Base-by-base conservation (phyloP, 1,140 invertebrate species). In the Trachymyrmex cornetzi region DNA sequence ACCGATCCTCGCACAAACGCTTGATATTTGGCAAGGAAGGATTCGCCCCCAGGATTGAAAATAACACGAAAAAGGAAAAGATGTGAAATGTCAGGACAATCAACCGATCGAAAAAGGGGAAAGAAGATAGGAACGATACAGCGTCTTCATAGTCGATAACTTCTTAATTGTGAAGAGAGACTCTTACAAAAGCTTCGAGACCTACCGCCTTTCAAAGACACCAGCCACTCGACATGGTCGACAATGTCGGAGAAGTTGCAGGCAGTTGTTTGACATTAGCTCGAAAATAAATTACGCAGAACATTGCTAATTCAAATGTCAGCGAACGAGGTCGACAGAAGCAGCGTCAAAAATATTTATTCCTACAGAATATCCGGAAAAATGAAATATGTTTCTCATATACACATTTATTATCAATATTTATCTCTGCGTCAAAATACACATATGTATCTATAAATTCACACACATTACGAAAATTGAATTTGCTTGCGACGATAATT, bases 91-190 rank as follows among this genome's bases (percentile, higher is more conserved):
- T 19, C 27, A 48, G 63, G 14, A 82, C 71, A n/a, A 27, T 57
- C 38, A 59, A 87, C 89, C 72, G 85, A 84, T 88, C 14, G 48
- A 59, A n/a, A 64, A 38, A 61, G 16, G 44, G 24, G 6, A 2
- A 59, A 22, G 5, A 38, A 30, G n/a, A 59, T 30, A 72, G 14
- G 12, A 55, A 53, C 66, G 81, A 84, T 87, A 72, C 77, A 34
- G 59, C 84, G 61, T 89, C 85, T 89, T 38, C 48, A 85, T 88
- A 84, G 61, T 38, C 79, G 88, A 80, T 89, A 87, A 89, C 85
- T 87, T 87, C 63, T 90, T 90, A 90, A 90, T 90, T 90, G 86
- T 74, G 34, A 84, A 61, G 48, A 59, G 72, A 79, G 85, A 79
- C 77, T 66, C 61, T 75, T 59, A 66, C 50, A 74, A 87, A 89